Percentiles rank a stretch among this genome's conserved stretches.
These are phyloP conservation scores for Scyliorhinus canicula DNA, from an alignment of 2,797 vertebrate species.

Conservation along the genomic window DNA sequence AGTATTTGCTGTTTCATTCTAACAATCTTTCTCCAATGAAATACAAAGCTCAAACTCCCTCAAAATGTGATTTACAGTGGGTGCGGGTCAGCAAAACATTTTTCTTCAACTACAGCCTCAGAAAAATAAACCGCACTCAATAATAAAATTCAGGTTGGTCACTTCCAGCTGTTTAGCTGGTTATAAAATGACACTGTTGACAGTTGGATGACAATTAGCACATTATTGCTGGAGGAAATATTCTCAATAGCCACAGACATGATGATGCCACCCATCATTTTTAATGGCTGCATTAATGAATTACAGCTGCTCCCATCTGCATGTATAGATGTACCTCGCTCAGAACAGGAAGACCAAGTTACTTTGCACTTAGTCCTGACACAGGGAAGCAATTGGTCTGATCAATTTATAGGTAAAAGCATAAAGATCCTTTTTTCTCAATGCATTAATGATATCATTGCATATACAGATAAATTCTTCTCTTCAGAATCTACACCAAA, in stretches of 20 bases:
- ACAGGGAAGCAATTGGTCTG: background rate
- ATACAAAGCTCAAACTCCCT: background rate
- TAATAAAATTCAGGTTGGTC: background rate
- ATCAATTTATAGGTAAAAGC: background rate
- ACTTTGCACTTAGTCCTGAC: background rate
- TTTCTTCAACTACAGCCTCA: background rate
- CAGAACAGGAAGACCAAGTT: background rate
- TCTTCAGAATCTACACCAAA: background rate
- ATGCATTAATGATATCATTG: background rate
- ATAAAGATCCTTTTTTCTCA: background rate
- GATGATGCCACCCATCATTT: background rate
- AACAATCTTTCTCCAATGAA: background rate
- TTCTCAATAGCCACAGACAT: background rate
- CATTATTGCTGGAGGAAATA: background rate
- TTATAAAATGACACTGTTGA: background rate
- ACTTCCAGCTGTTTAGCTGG: background rate
- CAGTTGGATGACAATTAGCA: background rate
- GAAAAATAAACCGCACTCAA: background rate
- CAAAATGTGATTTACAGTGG: background rate
- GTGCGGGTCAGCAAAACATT: background rate
- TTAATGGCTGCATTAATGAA: conserved; percentile 10
- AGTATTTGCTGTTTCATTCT: background rate
- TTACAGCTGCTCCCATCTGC: background rate
- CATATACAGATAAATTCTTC: background rate
- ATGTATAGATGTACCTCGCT: background rate